Conservation (phyloP, 2,113 vertebrate species). For the Puma concolor region DNA sequence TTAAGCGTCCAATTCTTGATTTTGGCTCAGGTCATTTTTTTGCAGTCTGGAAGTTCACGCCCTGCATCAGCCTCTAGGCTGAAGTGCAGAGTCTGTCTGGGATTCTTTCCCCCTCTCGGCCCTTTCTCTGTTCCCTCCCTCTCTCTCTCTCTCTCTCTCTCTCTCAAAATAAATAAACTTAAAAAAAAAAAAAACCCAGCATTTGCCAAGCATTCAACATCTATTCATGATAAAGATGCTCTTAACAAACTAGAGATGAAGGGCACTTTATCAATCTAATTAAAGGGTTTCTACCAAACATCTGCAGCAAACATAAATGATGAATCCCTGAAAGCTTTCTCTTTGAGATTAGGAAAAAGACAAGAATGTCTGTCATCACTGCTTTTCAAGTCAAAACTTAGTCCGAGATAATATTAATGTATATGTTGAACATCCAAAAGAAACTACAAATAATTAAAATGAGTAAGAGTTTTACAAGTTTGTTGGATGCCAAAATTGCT, state of each 20-base stretch:
- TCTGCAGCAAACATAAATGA: background rate
- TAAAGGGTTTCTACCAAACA: constrained; percentile 2
- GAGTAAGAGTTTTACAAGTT: background rate
- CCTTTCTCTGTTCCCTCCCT: no score
- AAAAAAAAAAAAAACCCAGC: background rate
- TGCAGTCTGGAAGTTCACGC: no score
- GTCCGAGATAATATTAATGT: background rate
- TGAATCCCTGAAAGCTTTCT: background rate
- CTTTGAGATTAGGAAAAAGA: background rate
- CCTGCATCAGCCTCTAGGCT: no score
- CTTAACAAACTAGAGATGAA: constrained; percentile 18
- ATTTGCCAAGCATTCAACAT: constrained; percentile 29
- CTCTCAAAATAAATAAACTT: no score
- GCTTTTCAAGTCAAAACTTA: constrained; percentile 2
- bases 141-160: no score
- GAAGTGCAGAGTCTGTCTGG: no score
- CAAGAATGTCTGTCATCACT: background rate
- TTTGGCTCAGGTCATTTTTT: no score
- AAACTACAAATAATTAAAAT: background rate
- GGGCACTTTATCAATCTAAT: constrained; percentile 21
- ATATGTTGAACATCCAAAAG: background rate
- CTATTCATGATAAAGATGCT: background rate
- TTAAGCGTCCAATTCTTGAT: no score
- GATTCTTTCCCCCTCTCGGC: no score
- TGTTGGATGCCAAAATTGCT: constrained; percentile 26